Conservation (phyloP, 2,888 invertebrate species). For the Morinoia aosen region DNA sequence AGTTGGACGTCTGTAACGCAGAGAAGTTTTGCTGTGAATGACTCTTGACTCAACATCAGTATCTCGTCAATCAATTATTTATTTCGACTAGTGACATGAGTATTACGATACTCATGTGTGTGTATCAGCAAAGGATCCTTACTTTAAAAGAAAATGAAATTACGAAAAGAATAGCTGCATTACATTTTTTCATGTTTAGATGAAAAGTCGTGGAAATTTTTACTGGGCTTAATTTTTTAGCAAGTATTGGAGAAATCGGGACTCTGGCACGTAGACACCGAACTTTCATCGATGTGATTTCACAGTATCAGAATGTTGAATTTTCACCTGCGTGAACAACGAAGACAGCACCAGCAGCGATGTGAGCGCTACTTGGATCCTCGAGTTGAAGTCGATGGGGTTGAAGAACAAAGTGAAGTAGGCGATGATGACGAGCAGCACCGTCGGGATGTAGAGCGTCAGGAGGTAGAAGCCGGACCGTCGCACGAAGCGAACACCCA, state of each 20-base stretch:
- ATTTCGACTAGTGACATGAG: too few species aligned
- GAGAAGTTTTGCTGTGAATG: neutral
- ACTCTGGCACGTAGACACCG: too few species aligned
- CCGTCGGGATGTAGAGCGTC: conserved; percentile 75
- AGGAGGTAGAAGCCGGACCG: conserved; percentile 65
- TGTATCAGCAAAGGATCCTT: too few species aligned
- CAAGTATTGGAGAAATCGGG: neutral
- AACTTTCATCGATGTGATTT: too few species aligned
- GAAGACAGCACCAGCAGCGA: conserved; percentile 63
- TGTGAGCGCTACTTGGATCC: conserved; percentile 75
- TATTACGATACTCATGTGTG: too few species aligned
- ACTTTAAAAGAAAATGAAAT: neutral
- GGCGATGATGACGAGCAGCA: conserved; percentile 66
- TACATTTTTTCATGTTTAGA: neutral
- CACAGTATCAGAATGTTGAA: neutral
- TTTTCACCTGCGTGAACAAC: conserved; percentile 61
- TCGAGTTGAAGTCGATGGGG: conserved; percentile 73
- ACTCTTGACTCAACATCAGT: neutral
- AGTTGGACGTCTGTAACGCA: conserved; percentile 74
- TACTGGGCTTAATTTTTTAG: neutral
- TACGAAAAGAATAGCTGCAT: neutral
- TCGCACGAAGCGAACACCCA: conserved; percentile 58
- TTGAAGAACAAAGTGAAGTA: conserved; percentile 64
- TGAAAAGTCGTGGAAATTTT: neutral
- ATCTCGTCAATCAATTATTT: too few species aligned